Evolutionary conservation across 2,888 invertebrate species (phyloP).

Genomic region (Drosophila mimetica): DNA sequence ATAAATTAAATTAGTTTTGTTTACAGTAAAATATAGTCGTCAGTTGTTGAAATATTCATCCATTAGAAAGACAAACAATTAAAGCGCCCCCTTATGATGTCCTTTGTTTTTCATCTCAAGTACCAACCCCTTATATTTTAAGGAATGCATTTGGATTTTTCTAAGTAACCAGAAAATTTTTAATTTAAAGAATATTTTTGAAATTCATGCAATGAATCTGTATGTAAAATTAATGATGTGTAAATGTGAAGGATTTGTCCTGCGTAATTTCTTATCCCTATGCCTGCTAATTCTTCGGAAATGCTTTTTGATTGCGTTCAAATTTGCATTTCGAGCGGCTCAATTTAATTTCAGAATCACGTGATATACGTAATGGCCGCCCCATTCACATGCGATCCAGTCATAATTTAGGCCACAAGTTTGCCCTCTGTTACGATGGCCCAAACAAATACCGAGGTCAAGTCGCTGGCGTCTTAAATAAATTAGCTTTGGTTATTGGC

Average conservation of each 20-base stretch:
- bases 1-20: background rate
- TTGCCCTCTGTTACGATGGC: conserved; percentile 27
- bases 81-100: conserved; percentile 6
- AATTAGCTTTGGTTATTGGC: conserved; percentile 74
- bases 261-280: conserved; percentile 5
- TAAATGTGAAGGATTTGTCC: conserved; percentile 42
- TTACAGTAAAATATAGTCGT: too few species aligned
- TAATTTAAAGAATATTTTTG: conserved; percentile 2
- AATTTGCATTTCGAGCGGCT: conserved; percentile 7
- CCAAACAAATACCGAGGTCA: conserved; percentile 57
- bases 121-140: conserved; percentile 3
- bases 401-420: conserved; percentile 55
- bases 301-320: conserved; percentile 63
- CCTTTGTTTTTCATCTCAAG: background rate
- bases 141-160: background rate
- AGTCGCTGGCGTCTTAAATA: conserved; percentile 72
- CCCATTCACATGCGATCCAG: conserved; percentile 47
- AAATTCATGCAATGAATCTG: background rate
- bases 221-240: conserved; percentile 56
- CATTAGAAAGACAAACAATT: background rate
- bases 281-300: conserved; percentile 48
- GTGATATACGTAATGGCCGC: conserved; percentile 15
- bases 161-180: background rate
- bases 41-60: background rate
- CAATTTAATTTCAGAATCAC: conserved; percentile 38